phyloP scores from a whole-genome alignment of 2,113 vertebrate species.

The Aphelocoma coerulescens region DNA sequence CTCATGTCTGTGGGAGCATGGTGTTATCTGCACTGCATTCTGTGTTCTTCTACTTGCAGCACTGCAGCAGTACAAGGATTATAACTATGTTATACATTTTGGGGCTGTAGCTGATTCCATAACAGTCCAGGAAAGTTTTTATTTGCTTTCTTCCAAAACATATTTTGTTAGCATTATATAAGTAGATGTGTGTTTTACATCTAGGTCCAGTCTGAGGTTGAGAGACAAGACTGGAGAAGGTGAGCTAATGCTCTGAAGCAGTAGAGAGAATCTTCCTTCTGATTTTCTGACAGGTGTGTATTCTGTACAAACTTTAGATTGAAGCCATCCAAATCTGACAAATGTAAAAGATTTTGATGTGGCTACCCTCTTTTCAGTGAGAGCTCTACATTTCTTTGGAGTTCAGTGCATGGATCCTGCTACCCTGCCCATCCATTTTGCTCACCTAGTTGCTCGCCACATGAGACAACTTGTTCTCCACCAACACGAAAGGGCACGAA shows the following conservation, averaged over 20 bases:
- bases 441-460: not conserved
- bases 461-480: not conserved
- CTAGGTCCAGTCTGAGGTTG: not conserved
- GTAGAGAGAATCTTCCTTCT: not conserved
- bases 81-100: not conserved
- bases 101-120: not conserved
- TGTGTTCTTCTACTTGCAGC: not conserved
- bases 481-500: rapidly evolving
- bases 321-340: not conserved
- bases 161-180: not conserved
- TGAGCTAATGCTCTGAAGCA: not conserved
- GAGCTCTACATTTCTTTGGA: not conserved
- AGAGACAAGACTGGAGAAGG: not conserved
- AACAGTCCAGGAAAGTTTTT: not conserved
- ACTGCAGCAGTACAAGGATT: not conserved
- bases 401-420: not conserved
- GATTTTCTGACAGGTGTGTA: not conserved
- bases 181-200: not conserved
- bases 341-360: not conserved
- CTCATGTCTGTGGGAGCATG: not conserved
- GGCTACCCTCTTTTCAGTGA: not conserved
- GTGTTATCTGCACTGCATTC: not conserved
- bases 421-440: not conserved
- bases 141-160: not conserved
- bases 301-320: not conserved